These are phyloP conservation scores for Spisula solida DNA, from an alignment of 2,888 invertebrate genomes.

Conservation along the genomic window DNA sequence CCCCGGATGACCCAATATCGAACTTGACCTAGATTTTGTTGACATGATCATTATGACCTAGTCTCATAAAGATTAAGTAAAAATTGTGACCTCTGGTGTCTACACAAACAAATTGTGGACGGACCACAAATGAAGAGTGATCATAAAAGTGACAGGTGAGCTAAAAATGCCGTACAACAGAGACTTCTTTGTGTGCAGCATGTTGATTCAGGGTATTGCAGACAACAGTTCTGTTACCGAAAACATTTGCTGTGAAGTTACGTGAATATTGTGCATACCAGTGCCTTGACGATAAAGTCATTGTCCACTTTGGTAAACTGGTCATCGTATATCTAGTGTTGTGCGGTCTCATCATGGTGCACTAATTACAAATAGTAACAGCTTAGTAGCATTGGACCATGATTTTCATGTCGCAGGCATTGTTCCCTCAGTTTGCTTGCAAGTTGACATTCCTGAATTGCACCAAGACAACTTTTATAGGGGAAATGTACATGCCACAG, in stretches of 20 bases:
- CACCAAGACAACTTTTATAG: conserved; percentile 57
- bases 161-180: conserved; percentile 43
- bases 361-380: conserved; percentile 6
- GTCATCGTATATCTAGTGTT: conserved; percentile 48
- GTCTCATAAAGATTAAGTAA: too few species aligned
- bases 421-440: conserved; percentile 45
- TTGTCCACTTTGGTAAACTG: conserved; percentile 65
- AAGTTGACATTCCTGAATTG: conserved; percentile 61
- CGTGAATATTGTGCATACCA: conserved; percentile 32
- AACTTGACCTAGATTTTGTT: too few species aligned
- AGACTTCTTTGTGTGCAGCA: conserved; percentile 24
- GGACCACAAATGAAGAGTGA: too few species aligned
- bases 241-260: conserved; percentile 50
- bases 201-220: conserved; percentile 33
- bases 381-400: conserved; percentile 30
- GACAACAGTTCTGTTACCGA: conserved; percentile 44
- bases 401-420: conserved; percentile 46
- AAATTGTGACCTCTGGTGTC: too few species aligned
- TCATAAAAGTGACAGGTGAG: too few species aligned
- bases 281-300: conserved; percentile 61
- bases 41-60: too few species aligned
- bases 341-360: conserved; percentile 33
- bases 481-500: conserved; percentile 65
- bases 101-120: too few species aligned
- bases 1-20: too few species aligned